Conservation (phyloP, 2,113 vertebrate genomes). For the Proteles cristata region DNA sequence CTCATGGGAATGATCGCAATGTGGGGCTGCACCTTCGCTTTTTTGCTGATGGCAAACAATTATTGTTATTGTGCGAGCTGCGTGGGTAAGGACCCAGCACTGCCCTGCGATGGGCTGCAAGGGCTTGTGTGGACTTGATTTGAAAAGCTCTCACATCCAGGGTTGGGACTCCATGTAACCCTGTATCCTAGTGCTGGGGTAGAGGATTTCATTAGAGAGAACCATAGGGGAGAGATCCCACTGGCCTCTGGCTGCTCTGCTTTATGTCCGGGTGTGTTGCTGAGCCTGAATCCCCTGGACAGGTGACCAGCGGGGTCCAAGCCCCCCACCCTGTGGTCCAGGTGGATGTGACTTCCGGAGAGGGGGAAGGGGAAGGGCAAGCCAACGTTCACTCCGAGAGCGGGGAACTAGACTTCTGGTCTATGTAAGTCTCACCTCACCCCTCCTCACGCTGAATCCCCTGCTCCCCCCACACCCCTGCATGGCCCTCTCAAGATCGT, state of each 20-base stretch:
- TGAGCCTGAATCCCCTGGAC: rapidly evolving
- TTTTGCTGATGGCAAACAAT: background rate
- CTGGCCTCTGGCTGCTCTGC: background rate
- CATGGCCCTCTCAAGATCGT: background rate
- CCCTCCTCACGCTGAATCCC: background rate
- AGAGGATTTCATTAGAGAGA: background rate
- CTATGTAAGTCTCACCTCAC: no score
- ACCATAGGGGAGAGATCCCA: rapidly evolving
- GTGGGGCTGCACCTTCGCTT: background rate
- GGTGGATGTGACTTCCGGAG: background rate
- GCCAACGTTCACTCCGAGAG: background rate
- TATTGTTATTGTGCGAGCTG: no score
- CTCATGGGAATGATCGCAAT: rapidly evolving
- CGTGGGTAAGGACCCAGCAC: no score
- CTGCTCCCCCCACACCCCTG: background rate
- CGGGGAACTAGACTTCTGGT: background rate
- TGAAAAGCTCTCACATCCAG: background rate
- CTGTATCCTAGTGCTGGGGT: rapidly evolving
- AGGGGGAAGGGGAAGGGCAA: background rate
- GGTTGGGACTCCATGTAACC: background rate
- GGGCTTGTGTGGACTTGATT: background rate
- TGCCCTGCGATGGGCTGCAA: rapidly evolving
- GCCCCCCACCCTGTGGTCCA: no score
- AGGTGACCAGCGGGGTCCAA: background rate
- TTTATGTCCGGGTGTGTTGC: rapidly evolving